A percentile compares a stretch with the other conserved stretches of the same genome.
Evolutionary conservation across 2,113 vertebrate genomes (phyloP).

Genomic region (Thunnus thynnus): DNA sequence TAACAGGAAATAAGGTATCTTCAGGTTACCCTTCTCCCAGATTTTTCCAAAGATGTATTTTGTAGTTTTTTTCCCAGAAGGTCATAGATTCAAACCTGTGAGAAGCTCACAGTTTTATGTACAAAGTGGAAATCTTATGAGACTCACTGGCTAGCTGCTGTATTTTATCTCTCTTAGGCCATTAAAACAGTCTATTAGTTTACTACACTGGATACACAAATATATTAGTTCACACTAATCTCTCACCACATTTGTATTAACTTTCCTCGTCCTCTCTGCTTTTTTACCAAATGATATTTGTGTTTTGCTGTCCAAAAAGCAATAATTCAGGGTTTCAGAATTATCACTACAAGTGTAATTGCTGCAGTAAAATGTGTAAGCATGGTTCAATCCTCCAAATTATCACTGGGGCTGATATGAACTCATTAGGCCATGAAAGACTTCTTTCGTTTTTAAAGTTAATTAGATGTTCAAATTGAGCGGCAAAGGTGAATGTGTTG

Average conservation of each 20-base stretch:
- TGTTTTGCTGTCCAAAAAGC: conserved; percentile 5
- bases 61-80: neutral
- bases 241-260: neutral
- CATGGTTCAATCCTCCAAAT: conserved; percentile 1
- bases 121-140: conserved; percentile 12
- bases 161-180: neutral
- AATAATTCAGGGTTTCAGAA: conserved; percentile 10
- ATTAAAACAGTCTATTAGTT: conserved; percentile 27
- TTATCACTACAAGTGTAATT: conserved; percentile 18
- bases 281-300: conserved; percentile 29
- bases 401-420: conserved; percentile 47
- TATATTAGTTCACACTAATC: conserved; percentile 15
- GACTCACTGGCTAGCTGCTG: neutral
- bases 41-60: conserved; percentile 53
- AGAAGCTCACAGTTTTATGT: conserved; percentile 28
- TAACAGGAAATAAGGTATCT: conserved; percentile 10
- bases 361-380: conserved; percentile 33
- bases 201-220: conserved; percentile 7
- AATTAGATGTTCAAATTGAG: conserved; percentile 62
- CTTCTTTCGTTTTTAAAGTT: conserved; percentile 58
- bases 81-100: conserved; percentile 9
- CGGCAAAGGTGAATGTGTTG: conserved; percentile 62
- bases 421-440: conserved; percentile 59
- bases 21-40: neutral
- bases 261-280: neutral